Conservation (phyloP, 2,888 invertebrate genomes). For the Eristalis arbustorum region DNA sequence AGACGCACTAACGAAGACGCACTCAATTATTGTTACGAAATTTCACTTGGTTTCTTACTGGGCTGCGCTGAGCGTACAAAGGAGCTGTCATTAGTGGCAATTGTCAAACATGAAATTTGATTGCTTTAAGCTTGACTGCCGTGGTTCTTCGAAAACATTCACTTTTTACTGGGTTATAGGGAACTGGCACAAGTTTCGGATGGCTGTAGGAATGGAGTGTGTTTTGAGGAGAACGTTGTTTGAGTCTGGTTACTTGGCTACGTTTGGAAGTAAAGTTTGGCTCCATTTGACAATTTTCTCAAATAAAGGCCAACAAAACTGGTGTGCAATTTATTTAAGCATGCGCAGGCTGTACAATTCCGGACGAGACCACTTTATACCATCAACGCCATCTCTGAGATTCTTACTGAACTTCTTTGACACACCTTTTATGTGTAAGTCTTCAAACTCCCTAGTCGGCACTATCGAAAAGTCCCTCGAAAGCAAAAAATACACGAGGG, state of each 20-base stretch:
- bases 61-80: not conserved
- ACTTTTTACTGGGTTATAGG: not conserved
- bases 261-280: not conserved
- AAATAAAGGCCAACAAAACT: no score
- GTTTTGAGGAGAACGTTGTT: not conserved
- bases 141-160: not conserved
- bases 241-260: not conserved
- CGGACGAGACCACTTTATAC: no score
- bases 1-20: slow-evolving; percentile 3
- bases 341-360: no score
- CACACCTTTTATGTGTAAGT: no score
- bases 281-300: no score
- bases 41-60: not conserved
- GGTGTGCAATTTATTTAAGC: no score
- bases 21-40: not conserved
- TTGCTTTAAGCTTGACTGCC: not conserved
- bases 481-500: no score
- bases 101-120: not conserved
- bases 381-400: no score
- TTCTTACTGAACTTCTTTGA: no score
- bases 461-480: no score
- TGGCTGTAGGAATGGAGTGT: not conserved
- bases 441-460: no score
- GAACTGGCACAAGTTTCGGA: not conserved
- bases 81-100: not conserved